Conservation (phyloP, 2,797 vertebrate genomes). For the Acipenser ruthenus region DNA sequence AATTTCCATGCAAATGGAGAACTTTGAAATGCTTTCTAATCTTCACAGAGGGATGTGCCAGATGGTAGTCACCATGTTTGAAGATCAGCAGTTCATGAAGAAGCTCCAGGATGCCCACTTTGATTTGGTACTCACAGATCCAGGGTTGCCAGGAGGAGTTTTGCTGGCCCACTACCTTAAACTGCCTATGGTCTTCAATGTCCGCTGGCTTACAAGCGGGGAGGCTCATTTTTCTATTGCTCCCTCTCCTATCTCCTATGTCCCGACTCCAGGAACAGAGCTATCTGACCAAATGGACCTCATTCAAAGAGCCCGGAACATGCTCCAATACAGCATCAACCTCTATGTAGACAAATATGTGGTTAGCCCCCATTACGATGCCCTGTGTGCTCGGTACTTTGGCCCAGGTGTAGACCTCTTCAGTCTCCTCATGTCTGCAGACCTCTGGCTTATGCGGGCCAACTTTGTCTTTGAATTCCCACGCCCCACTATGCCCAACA, state of each 20-base stretch:
- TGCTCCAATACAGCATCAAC: conserved; percentile 34
- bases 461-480: no score
- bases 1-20: conserved; percentile 36
- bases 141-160: conserved; percentile 35
- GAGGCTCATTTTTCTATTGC: conserved; percentile 53
- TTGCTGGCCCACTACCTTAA: conserved; percentile 54
- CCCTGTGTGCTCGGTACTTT: no score
- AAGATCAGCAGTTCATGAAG: conserved; percentile 35
- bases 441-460: no score
- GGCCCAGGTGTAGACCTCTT: no score
- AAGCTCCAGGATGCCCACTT: conserved; percentile 37
- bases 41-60: conserved; percentile 28
- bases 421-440: no score
- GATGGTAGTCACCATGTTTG: conserved; percentile 19
- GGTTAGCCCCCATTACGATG: conserved; percentile 21
- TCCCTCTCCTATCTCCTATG: conserved; percentile 53
- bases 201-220: conserved; percentile 48
- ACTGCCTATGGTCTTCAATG: conserved; percentile 50
- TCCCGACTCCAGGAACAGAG: conserved; percentile 46
- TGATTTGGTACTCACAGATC: conserved; percentile 56
- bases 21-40: conserved; percentile 31
- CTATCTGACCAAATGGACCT: conserved; percentile 56
- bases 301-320: conserved; percentile 48
- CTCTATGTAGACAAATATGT: conserved; percentile 33
- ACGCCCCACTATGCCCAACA: no score